Percentiles rank a stretch among this genome's conserved stretches.
Conservation (phyloP, 2,888 invertebrate species). For the Danaus chrysippus region DNA sequence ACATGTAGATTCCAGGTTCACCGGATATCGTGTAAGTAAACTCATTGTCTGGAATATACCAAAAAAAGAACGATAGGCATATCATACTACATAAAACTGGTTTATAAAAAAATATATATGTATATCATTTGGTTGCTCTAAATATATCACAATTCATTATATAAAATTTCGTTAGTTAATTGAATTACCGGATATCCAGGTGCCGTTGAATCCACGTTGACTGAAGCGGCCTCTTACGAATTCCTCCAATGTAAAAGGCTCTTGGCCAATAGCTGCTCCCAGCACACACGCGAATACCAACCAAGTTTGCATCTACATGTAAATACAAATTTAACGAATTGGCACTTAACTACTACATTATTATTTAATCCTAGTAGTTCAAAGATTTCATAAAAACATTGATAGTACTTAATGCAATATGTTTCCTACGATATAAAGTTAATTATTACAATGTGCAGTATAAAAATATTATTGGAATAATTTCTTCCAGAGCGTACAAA, state of each 20-base stretch:
- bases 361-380: not conserved
- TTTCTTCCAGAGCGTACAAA: too few relatives aligned
- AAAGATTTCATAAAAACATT: too few relatives aligned
- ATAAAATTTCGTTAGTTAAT: too few relatives aligned
- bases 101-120: too few relatives aligned
- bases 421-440: too few relatives aligned
- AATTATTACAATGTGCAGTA: too few relatives aligned
- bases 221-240: constrained; percentile 56
- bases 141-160: too few relatives aligned
- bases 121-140: too few relatives aligned
- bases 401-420: too few relatives aligned
- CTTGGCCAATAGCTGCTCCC: constrained; percentile 47
- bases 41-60: constrained; percentile 68
- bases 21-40: constrained; percentile 74
- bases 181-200: constrained; percentile 81
- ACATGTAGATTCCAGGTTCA: constrained; percentile 65
- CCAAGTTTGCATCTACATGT: constrained; percentile 43
- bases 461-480: too few relatives aligned
- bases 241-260: constrained; percentile 66
- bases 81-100: too few relatives aligned
- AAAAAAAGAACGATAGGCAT: not conserved
- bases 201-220: constrained; percentile 78
- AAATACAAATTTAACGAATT: not conserved
- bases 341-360: not conserved
- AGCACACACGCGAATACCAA: constrained; percentile 45